phyloP scores from a whole-genome alignment of 2,888 invertebrate genomes.

The Caradrina kadenii region DNA sequence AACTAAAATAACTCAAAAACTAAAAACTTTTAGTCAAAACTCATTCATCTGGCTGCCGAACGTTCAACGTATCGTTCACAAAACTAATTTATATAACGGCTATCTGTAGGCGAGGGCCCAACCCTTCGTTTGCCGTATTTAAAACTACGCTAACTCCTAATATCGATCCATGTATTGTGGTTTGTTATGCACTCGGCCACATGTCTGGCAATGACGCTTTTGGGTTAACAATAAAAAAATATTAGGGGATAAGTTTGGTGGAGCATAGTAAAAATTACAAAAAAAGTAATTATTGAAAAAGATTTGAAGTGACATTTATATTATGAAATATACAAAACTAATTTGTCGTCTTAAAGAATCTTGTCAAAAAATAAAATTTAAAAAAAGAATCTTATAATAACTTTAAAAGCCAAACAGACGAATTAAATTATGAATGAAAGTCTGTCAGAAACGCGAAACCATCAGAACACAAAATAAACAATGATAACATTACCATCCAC shows the following conservation, averaged over 20 bases:
- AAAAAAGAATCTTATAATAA: not conserved
- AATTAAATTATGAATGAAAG: not conserved
- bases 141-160: conserved; percentile 74
- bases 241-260: not conserved
- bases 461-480: conserved; percentile 24
- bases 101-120: conserved; percentile 72
- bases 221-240: not conserved
- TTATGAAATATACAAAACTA: too few relatives aligned
- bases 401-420: not conserved
- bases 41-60: conserved; percentile 39
- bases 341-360: too few relatives aligned
- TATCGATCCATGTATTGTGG: conserved; percentile 76
- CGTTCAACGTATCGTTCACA: conserved; percentile 56
- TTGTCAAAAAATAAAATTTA: too few relatives aligned
- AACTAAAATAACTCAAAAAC: conserved; percentile 20
- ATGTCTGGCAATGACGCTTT: conserved; percentile 55
- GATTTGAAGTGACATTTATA: too few relatives aligned
- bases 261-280: too few relatives aligned
- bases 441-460: conserved; percentile 21
- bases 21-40: conserved; percentile 15
- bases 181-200: conserved; percentile 61
- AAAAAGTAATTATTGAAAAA: too few relatives aligned
- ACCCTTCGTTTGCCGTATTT: conserved; percentile 85
- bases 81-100: conserved; percentile 63
- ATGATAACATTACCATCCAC: conserved; percentile 26